Base-by-base conservation (phyloP, 2,888 invertebrate species). In the Cantharis flavilabris region DNA sequence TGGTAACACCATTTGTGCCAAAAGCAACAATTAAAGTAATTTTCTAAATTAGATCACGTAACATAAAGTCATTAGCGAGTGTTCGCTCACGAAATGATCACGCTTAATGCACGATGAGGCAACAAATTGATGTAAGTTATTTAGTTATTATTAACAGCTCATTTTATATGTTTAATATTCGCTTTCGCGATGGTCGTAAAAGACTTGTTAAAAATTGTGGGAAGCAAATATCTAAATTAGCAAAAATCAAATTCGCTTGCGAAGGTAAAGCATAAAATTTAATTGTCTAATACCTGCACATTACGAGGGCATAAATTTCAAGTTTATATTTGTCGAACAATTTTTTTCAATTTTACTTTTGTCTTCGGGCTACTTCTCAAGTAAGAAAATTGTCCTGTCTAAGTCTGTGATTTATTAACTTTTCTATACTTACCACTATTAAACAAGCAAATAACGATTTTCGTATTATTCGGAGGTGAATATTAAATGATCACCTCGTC, bases 11-110 rank as follows among this genome's bases (percentile, higher is more conserved):
- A 73, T 77, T 75, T 76, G 78, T 77, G 73, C 77, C 76, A 75
- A 80, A 80, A 78, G 74, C 76, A 75, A 77, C 76, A 77, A 75
- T 74, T 76, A 67, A 75, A 72, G 77, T 75, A 79, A 80, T 80
- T 82, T 81, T 74, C 77, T 79, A 82, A 82, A 82, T 82, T 78
- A 81, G 81, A 81, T 82, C 82, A 82, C 82, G 82, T 82, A 81
- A 80, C 75, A 73, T 71, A 69, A 79, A 79, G 78, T 81, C 81
- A 82, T 82, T 82, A 82, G 79, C 77, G 77, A 71, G 77, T 80
- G 78, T 75, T 72, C 73, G 74, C 73, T 79, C 76, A 71, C 77
- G 77, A 77, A 77, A 63, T 70, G 77, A 79, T 75, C 75, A 75
- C 77, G 75, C 71, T 74, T 77, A 73, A 75, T 75, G 73, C 77